Base-by-base conservation (phyloP, 2,113 vertebrate species). In the Campylorhamphus procurvoides region DNA sequence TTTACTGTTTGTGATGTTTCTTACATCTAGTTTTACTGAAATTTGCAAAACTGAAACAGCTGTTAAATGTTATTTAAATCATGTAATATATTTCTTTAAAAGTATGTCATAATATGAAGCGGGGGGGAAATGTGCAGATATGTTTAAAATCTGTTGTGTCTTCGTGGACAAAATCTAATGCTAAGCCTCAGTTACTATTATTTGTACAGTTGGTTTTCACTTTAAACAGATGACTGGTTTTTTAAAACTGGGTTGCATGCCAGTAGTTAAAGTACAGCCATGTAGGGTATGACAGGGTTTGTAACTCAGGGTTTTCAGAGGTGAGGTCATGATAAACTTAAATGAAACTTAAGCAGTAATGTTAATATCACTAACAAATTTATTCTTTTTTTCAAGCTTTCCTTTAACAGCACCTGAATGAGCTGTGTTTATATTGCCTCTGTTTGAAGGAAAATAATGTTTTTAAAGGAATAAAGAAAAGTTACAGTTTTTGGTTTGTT, bases 211-310 rank as follows among this genome's bases (percentile, higher is more conserved):
- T 96, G 96, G 88, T 95, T 97, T 97, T 97, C 93, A 93, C 94
- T 98, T 96, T 96, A 96, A 95, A 97, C 97, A 96, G 96, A 94
- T 37, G 96, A 90, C 90, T 60, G 73, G n/a, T 96, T 98, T 97
- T 42, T 97, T 89, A 91, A 97, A 90, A 64, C 89, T 98, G 97
- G 95, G 95, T 96, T 87, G n/a, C 53, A 25, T 83, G 94, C 94
- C 96, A 79, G 94, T 95, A 94, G 90, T 97, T 97, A 77, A 85
- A 98, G 92, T 91, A 97, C 94, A 95, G 55, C 98, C 98, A 97
- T 98, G 97, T 98, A 98, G 97, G 98, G 98, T 98, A 97, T 96
- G 67, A 78, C 31, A 52, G 80, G 81, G 82, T 92, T 96, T 96
- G 87, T 94, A 93, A 94, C 90, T 53, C 66, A 47, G 95, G 97